Evolutionary conservation across 2,888 invertebrate species (phyloP).

Genomic region (Stegophylla sp.): DNA sequence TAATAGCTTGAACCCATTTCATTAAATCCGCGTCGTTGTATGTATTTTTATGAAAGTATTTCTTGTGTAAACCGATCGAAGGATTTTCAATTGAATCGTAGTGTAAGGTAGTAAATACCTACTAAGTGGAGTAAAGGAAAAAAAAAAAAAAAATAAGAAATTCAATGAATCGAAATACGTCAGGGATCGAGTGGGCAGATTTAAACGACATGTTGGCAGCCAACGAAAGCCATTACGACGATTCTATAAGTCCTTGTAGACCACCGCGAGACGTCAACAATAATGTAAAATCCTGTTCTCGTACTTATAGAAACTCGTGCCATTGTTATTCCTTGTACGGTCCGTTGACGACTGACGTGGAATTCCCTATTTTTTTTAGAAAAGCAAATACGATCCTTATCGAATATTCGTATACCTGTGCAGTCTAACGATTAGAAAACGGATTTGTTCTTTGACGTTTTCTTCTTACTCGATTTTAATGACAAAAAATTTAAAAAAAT

Average conservation of each 20-base stretch:
- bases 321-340: slow-evolving; percentile 40
- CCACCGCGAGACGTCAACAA: slow-evolving; percentile 24
- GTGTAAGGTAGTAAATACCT: not conserved
- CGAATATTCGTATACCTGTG: not conserved
- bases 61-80: not conserved
- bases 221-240: slow-evolving; percentile 26
- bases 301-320: not conserved
- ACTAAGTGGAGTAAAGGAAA: not conserved
- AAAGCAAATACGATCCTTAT: slow-evolving; percentile 19
- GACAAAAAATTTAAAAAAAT: no score
- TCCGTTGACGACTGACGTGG: not conserved
- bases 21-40: not conserved
- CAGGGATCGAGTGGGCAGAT: slow-evolving; percentile 24
- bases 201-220: slow-evolving; percentile 33
- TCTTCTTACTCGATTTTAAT: not conserved
- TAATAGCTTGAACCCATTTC: slow-evolving; percentile 5
- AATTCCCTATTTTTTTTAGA: not conserved
- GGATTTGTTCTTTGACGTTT: not conserved
- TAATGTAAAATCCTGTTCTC: no score
- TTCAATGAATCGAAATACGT: slow-evolving; percentile 24
- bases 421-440: not conserved
- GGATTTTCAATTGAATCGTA: not conserved
- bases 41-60: not conserved
- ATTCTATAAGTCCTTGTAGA: slow-evolving; percentile 27
- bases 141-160: not conserved